Conservation (phyloP, 2,113 vertebrate species). For the Gobius niger region DNA sequence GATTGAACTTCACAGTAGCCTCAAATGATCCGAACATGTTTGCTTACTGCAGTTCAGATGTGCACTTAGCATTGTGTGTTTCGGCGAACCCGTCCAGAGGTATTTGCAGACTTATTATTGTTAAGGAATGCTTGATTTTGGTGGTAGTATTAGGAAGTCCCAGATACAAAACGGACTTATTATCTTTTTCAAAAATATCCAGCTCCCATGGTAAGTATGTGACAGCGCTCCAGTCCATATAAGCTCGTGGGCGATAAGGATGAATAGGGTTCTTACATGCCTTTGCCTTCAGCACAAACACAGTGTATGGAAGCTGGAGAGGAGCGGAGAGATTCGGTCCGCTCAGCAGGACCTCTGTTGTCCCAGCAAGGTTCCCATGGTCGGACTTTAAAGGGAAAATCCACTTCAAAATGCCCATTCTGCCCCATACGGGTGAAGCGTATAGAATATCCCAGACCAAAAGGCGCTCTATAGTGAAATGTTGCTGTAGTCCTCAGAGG, state of each 20-base stretch:
- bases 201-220: conserved; percentile 40
- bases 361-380: conserved; percentile 57
- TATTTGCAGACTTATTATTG: too few relatives aligned
- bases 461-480: neutral
- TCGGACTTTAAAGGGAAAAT: conserved; percentile 32
- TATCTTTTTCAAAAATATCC: neutral
- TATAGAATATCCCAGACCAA: neutral
- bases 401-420: conserved; percentile 20
- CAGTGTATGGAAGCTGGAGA: conserved; percentile 31
- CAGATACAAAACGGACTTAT: neutral
- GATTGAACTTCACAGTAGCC: conserved; percentile 50
- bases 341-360: conserved; percentile 59
- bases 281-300: conserved; percentile 19
- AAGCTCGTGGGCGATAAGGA: neutral
- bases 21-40: conserved; percentile 33
- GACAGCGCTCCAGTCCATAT: conserved; percentile 38
- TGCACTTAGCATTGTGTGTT: conserved; percentile 1
- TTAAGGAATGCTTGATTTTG: too few relatives aligned
- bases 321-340: conserved; percentile 38
- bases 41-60: conserved; percentile 15
- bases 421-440: neutral
- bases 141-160: neutral
- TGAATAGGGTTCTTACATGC: conserved; percentile 3
- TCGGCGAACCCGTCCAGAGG: too few relatives aligned
- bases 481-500: neutral